Evolutionary conservation across 2,797 vertebrate species (phyloP).

Genomic region (Hephaestus fuliginosus): DNA sequence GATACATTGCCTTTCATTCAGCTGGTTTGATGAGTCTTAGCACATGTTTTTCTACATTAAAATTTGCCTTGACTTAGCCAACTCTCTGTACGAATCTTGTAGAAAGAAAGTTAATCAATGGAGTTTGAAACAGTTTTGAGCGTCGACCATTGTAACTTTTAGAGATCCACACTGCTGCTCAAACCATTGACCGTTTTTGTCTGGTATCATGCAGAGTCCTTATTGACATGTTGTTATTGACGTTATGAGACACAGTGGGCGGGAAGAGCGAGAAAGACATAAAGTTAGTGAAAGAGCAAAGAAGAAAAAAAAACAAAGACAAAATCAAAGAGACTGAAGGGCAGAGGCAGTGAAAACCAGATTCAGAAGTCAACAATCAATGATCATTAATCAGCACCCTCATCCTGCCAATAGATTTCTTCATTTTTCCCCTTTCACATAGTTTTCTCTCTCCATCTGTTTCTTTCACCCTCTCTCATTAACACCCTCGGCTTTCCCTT

Average conservation of each 20-base stretch:
- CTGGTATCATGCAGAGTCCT: slow-evolving; percentile 20
- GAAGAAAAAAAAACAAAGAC: not conserved
- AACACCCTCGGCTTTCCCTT: slow-evolving; percentile 48
- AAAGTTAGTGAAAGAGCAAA: slow-evolving; percentile 5
- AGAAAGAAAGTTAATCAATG: slow-evolving; percentile 32
- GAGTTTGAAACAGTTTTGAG: slow-evolving; percentile 31
- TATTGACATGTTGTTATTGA: slow-evolving; percentile 45
- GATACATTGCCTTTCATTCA: slow-evolving; percentile 13
- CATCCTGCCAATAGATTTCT: slow-evolving; percentile 44
- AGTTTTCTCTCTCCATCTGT: slow-evolving; percentile 30
- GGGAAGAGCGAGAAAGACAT: slow-evolving; percentile 6
- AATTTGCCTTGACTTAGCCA: slow-evolving; percentile 8
- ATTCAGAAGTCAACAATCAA: slow-evolving; percentile 44
- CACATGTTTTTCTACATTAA: not conserved
- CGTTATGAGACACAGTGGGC: slow-evolving; percentile 7
- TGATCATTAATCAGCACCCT: slow-evolving; percentile 55
- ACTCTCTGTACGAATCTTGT: not conserved
- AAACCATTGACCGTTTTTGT: slow-evolving; percentile 14
- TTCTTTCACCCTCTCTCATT: slow-evolving; percentile 40
- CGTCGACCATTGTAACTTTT: not conserved
- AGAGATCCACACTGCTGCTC: slow-evolving; percentile 1
- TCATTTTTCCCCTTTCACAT: not conserved
- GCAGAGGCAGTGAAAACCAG: slow-evolving; percentile 11
- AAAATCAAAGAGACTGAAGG: slow-evolving; percentile 36
- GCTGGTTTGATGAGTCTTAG: not conserved